phyloP scores from a whole-genome alignment of 1,140 invertebrate species.

The Thaumatotibia leucotreta region DNA sequence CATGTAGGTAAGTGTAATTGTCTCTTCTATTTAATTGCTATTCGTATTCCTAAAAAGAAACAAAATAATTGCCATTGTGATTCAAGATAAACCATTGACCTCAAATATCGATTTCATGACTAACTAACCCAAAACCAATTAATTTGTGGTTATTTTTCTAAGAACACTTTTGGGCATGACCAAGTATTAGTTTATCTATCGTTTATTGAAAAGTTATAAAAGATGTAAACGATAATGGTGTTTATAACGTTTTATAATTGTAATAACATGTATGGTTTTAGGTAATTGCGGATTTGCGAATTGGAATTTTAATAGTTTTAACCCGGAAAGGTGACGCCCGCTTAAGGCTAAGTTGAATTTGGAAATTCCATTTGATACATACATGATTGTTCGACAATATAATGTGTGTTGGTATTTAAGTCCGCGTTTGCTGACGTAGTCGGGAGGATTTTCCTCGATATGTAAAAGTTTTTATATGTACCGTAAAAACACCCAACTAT shows the following conservation, averaged over 20 bases:
- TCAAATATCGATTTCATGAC: not conserved
- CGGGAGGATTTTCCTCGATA: too few species aligned
- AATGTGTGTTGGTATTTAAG: too few species aligned
- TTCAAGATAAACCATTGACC: not conserved
- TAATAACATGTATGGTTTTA: not conserved
- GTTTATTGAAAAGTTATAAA: not conserved
- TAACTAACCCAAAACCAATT: not conserved
- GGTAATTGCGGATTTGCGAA: not conserved
- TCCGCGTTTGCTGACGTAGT: too few species aligned
- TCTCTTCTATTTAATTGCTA: too few species aligned
- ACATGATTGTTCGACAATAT: too few species aligned
- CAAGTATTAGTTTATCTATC: not conserved
- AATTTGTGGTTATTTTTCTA: conserved; percentile 3
- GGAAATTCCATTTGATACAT: not conserved
- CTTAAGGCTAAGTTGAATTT: not conserved
- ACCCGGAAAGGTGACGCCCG: not conserved
- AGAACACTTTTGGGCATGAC: not conserved
- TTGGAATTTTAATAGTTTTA: not conserved
- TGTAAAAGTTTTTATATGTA: too few species aligned
- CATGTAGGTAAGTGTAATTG: too few species aligned
- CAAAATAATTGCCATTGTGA: not conserved
- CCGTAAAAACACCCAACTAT: too few species aligned
- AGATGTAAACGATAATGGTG: not conserved
- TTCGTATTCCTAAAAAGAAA: too few species aligned
- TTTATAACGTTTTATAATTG: not conserved